These are phyloP conservation scores for Smutsia gigantea DNA, from an alignment of 2,797 vertebrate genomes.

Conservation along the genomic window DNA sequence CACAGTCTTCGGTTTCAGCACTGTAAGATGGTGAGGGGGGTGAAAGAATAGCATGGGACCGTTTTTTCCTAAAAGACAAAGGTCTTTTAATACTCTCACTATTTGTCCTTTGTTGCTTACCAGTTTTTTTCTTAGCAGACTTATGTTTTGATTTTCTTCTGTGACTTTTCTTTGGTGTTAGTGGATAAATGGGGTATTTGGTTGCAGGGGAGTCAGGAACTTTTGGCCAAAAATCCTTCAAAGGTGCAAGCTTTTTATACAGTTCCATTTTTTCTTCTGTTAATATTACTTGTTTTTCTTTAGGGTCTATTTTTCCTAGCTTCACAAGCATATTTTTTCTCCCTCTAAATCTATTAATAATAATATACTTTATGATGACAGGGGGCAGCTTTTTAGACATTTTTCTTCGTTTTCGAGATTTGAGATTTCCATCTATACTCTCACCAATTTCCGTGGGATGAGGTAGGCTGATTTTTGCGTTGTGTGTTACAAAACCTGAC, in stretches of 20 bases:
- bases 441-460: conserved; percentile 85
- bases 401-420: conserved; percentile 93
- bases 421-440: conserved; percentile 87
- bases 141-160: conserved; percentile 94
- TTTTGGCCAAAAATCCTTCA: conserved; percentile 98
- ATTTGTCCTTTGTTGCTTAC: conserved; percentile 88
- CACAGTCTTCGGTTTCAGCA: conserved; percentile 93
- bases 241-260: conserved; percentile 95
- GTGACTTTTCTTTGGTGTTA: conserved; percentile 93
- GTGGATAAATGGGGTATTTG: conserved; percentile 92
- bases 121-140: conserved; percentile 90
- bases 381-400: conserved; percentile 95
- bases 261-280: conserved; percentile 93
- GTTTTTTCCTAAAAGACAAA: conserved; percentile 87
- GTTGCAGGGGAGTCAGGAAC: conserved; percentile 95
- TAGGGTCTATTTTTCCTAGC: conserved; percentile 94
- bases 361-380: conserved; percentile 99
- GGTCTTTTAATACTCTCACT: conserved; percentile 87
- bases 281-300: conserved; percentile 92
- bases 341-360: conserved; percentile 99
- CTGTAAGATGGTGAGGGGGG: conserved; percentile 92
- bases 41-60: conserved; percentile 87
- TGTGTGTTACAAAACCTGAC: conserved; percentile 86
- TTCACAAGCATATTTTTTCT: conserved; percentile 99
- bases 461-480: conserved; percentile 89